A percentile compares a stretch with the other conserved stretches of the same genome.
These are phyloP conservation scores for Stenoptilia bipunctidactyla DNA, from an alignment of 2,888 invertebrate species.

Conservation along the genomic window DNA sequence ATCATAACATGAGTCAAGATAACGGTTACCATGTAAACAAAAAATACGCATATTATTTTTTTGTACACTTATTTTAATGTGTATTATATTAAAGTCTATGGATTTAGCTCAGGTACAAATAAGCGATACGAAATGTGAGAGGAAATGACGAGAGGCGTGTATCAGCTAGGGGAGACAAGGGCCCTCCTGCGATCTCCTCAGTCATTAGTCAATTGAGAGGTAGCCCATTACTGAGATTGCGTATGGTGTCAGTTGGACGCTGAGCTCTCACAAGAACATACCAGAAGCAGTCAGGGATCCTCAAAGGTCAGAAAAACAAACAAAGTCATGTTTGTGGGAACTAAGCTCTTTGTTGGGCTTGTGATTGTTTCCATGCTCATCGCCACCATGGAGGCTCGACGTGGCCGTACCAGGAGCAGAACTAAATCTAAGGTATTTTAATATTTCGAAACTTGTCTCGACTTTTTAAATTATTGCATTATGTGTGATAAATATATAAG, in stretches of 20 bases:
- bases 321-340: too few relatives aligned
- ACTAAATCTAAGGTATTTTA: slow-evolving; percentile 78
- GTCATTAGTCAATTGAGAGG: slow-evolving; percentile 62
- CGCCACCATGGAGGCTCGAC: slow-evolving; percentile 61
- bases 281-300: too few relatives aligned
- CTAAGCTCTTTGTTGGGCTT: slow-evolving; percentile 26
- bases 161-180: slow-evolving; percentile 54
- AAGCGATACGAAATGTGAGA: slow-evolving; percentile 32
- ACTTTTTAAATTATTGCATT: too few relatives aligned
- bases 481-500: too few relatives aligned
- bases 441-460: too few relatives aligned
- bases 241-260: slow-evolving; percentile 33
- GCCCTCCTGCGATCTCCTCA: slow-evolving; percentile 47
- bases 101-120: slow-evolving; percentile 1
- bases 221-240: slow-evolving; percentile 27
- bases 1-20: too few relatives aligned
- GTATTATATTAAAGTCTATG: slow-evolving; percentile 17
- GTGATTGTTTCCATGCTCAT: slow-evolving; percentile 31
- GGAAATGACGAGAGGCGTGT: slow-evolving; percentile 44
- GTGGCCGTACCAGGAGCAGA: slow-evolving; percentile 79
- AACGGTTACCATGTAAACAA: too few relatives aligned
- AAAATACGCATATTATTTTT: background rate
- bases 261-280: slow-evolving; percentile 28
- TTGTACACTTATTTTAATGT: background rate
- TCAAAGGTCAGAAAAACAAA: too few relatives aligned